These are phyloP conservation scores for Silurus asotus DNA, from an alignment of 2,113 vertebrate genomes.

Conservation along the genomic window DNA sequence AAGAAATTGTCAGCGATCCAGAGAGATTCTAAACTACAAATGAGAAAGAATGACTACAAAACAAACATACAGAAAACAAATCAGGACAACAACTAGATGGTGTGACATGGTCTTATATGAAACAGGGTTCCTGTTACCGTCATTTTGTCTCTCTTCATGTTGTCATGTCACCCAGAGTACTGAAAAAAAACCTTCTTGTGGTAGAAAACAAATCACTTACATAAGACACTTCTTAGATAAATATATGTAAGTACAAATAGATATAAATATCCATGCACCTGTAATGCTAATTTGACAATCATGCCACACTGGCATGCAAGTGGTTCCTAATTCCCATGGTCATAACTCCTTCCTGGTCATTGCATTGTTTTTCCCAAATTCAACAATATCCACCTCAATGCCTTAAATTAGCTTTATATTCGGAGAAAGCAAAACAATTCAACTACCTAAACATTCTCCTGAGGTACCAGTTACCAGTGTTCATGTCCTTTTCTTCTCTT, in stretches of 20 bases:
- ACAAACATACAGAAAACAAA: neutral
- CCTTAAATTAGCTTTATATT: neutral
- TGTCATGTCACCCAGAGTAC: neutral
- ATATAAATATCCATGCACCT: neutral
- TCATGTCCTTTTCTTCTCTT: no score
- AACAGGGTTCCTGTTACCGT: neutral
- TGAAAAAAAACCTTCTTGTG: neutral
- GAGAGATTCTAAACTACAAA: neutral
- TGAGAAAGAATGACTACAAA: neutral
- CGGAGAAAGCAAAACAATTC: neutral
- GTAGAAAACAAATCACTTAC: neutral
- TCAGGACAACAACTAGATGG: neutral
- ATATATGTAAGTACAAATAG: no score
- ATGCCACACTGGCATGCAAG: neutral
- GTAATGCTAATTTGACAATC: neutral
- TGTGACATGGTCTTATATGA: neutral
- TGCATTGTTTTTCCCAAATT: neutral
- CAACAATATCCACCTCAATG: neutral
- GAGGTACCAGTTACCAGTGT: no score
- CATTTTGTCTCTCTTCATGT: neutral
- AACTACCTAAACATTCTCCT: no score
- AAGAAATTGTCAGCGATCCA: neutral
- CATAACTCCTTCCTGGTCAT: neutral
- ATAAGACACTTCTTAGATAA: neutral
- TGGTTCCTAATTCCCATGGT: neutral